phyloP scores from a whole-genome alignment of 2,113 vertebrate species.

The Chiloscyllium plagiosum region DNA sequence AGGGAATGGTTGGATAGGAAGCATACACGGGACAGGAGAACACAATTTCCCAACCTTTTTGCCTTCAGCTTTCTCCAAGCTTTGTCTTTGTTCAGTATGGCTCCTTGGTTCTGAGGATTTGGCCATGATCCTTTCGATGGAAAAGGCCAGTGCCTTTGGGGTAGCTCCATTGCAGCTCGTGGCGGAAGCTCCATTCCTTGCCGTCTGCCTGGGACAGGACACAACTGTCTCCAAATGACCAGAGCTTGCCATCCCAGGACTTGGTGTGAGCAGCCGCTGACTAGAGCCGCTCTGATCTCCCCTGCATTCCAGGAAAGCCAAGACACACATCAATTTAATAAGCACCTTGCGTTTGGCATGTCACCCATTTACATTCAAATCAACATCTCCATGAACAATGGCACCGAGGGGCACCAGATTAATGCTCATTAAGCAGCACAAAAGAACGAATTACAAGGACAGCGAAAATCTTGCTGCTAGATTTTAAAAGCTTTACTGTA shows the following conservation, averaged over 20 bases:
- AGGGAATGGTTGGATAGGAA: slow-evolving; percentile 80
- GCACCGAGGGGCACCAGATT: slow-evolving; percentile 83
- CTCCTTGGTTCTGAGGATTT: slow-evolving; percentile 78
- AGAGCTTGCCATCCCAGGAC: slow-evolving; percentile 78
- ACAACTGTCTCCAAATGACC: slow-evolving; percentile 80
- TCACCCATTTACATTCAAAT: slow-evolving; percentile 89
- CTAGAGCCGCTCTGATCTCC: slow-evolving; percentile 60
- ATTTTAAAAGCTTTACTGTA: slow-evolving; percentile 7
- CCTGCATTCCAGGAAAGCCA: slow-evolving; percentile 79
- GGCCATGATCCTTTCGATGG: slow-evolving; percentile 98
- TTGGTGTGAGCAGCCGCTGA: slow-evolving; percentile 64
- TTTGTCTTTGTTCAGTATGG: slow-evolving; percentile 59
- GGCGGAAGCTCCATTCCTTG: slow-evolving; percentile 62
- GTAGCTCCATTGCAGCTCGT: slow-evolving; percentile 50
- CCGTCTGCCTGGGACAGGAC: slow-evolving; percentile 68
- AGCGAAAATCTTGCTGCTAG: slow-evolving; percentile 59
- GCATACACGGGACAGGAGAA: slow-evolving; percentile 87
- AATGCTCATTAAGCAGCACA: slow-evolving; percentile 80
- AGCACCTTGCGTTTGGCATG: slow-evolving; percentile 78
- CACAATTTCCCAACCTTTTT: slow-evolving; percentile 78
- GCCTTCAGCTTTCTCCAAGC: slow-evolving; percentile 56
- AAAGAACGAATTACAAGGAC: slow-evolving; percentile 68
- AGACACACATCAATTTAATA: slow-evolving; percentile 83
- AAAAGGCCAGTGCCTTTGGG: slow-evolving; percentile 91
- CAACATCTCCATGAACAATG: slow-evolving; percentile 71